Conservation (phyloP, 35 echinoderm and acorn worm genomes). For the Diadema setosum region DNA sequence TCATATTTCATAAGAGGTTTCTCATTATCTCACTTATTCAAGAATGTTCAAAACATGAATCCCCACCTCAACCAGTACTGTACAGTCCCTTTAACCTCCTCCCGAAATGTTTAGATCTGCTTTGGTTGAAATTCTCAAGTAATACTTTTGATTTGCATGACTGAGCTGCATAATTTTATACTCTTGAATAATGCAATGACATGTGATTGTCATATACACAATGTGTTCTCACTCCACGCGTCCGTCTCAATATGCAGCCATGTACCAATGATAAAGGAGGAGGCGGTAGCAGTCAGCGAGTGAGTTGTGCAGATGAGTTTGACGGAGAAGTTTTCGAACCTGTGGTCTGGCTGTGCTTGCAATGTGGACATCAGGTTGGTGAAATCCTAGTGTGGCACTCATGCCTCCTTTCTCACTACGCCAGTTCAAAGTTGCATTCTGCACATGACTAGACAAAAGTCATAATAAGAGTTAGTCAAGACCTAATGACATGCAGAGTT, state of each 20-base stretch:
- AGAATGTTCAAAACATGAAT: too few relatives aligned
- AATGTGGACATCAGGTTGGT: slow-evolving; percentile 57
- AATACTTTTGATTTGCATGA: background rate
- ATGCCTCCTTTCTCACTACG: too few relatives aligned
- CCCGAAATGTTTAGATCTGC: background rate
- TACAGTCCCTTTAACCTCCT: background rate
- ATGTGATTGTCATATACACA: too few relatives aligned
- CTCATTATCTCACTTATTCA: too few relatives aligned
- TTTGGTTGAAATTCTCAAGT: background rate
- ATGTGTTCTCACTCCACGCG: background rate
- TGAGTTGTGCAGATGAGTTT: background rate
- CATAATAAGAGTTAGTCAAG: too few relatives aligned
- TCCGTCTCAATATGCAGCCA: background rate
- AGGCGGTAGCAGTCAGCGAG: background rate
- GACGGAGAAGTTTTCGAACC: background rate
- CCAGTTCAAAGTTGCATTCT: too few relatives aligned
- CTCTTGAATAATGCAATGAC: background rate
- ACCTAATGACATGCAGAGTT: too few relatives aligned
- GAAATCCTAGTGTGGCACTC: too few relatives aligned
- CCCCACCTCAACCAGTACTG: too few relatives aligned
- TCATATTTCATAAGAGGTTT: too few relatives aligned
- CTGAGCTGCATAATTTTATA: background rate
- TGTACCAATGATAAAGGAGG: background rate
- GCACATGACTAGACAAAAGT: too few relatives aligned
- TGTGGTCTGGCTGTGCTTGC: slow-evolving; percentile 38